Percentiles rank a stretch among this genome's conserved stretches.
Conservation (phyloP, 2,113 vertebrate species). For the Caranx ignobilis region DNA sequence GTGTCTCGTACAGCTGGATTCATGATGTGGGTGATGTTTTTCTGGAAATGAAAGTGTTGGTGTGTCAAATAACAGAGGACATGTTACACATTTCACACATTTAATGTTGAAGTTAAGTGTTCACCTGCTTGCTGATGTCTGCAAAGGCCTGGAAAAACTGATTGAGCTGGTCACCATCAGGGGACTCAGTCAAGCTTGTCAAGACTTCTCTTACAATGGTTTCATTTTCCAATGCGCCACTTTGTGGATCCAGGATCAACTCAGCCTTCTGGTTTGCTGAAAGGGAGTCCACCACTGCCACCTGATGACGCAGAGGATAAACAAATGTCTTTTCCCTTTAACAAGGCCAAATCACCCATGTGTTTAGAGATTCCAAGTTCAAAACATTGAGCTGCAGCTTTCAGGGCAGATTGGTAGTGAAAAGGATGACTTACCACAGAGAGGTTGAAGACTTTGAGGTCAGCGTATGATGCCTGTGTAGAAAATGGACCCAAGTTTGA, state of each 20-base stretch:
- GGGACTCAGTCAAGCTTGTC: conserved; percentile 7
- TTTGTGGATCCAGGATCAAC: conserved; percentile 49
- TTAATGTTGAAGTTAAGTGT: too few relatives aligned
- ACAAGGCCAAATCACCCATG: neutral
- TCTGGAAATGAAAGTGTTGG: conserved; percentile 13
- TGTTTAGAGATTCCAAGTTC: too few relatives aligned
- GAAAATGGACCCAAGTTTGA: neutral
- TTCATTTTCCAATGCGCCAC: conserved; percentile 3
- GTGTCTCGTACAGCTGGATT: conserved; percentile 19
- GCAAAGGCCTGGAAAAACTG: conserved; percentile 33
- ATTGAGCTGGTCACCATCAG: conserved; percentile 15
- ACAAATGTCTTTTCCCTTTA: neutral
- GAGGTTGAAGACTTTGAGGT: neutral
- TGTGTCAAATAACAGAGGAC: too few relatives aligned
- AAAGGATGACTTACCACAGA: neutral
- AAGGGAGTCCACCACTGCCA: neutral
- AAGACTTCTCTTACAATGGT: conserved; percentile 21
- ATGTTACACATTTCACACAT: too few relatives aligned
- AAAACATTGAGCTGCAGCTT: too few relatives aligned
- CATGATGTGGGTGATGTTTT: conserved; percentile 30
- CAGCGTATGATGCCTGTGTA: neutral
- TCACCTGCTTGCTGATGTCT: conserved; percentile 22
- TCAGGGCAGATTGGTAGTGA: neutral
- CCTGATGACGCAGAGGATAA: neutral
- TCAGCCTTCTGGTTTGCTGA: conserved; percentile 55